Base-by-base conservation (phyloP, 64 coral and sea anemone genomes). In the Exaiptasia diaphana region DNA sequence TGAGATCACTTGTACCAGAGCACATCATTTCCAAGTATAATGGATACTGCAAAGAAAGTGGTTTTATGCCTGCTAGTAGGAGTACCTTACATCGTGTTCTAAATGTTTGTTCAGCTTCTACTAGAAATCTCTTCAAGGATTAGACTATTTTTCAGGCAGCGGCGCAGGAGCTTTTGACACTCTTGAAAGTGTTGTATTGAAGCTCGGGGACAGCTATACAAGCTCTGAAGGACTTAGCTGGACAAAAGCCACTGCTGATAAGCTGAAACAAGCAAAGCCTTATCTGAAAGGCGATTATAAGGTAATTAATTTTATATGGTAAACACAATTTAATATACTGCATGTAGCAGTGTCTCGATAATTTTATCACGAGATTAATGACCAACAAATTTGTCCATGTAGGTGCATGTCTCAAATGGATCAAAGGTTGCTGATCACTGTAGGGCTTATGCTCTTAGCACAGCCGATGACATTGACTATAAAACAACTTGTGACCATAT, bases 1-100 rank as follows among this genome's bases (percentile, higher is more conserved):
- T 85, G n/a, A 74, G 68, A 60, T 60, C 68, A 46, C 29, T 86
- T 50, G 76, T 86, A 22, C 71, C 72, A 59, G 50, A 71, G 46
- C 39, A 64, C 29, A 86, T 76, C 34, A 24, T 79, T n/a, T 32
- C 56, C 38, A 31, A 63, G 41, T 82, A 82, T 50, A 14, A 65
- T 20, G 25, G 59, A 20, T 14, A 45, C 12, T 82, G 59, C 61
- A 68, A 29, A 31, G 59, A 82, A 22, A 67, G 39, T 31, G 61
- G 59, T 21, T 67, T 82, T 53, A 32, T 20, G 26, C 78, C 61
- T 15, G 39, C 68, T 40, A 67, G 59, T 45, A 17, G 55, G 17
- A 75, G 71, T 13, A 75, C 71, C 2, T 49, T 75, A 7, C 42
- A 23, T 17, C 29, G 22, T 12, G 52, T 75, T 25, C 26, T 75